Evolutionary conservation across 1,140 invertebrate genomes (phyloP).

Genomic region (Drosophila aff.): DNA sequence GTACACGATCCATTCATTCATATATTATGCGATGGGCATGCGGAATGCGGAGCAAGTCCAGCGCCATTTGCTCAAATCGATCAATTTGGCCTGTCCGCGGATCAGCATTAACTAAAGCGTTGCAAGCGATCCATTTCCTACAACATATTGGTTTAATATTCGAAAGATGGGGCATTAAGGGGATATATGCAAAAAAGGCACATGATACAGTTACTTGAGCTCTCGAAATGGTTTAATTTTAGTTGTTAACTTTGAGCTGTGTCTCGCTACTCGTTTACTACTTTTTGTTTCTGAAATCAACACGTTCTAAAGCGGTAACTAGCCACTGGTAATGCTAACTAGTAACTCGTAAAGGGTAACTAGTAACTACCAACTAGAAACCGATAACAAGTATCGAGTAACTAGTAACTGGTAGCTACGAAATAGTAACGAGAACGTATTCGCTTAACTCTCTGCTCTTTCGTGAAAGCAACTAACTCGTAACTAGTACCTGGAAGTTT

Average conservation of each 20-base stretch:
- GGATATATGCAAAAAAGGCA: neutral
- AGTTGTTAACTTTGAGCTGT: too few species aligned
- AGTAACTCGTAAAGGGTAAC: too few species aligned
- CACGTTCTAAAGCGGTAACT: too few species aligned
- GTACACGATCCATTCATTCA: slow-evolving; percentile 52
- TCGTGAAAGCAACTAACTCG: neutral
- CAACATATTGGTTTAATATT: neutral
- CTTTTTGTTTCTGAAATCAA: too few species aligned
- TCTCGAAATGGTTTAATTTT: neutral
- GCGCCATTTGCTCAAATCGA: slow-evolving; percentile 49
- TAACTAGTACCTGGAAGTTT: neutral
- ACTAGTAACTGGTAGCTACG: too few species aligned
- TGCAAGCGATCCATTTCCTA: neutral
- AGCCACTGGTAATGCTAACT: neutral
- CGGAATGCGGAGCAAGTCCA: slow-evolving; percentile 26
- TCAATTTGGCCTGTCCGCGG: slow-evolving; percentile 16
- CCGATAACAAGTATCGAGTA: too few species aligned
- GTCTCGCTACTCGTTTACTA: too few species aligned
- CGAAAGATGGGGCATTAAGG: neutral
- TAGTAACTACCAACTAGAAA: neutral
- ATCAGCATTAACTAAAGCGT: slow-evolving; percentile 10
- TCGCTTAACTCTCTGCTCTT: too few species aligned
- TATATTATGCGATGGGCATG: slow-evolving; percentile 22
- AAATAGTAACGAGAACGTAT: too few species aligned
- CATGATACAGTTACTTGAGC: neutral